Evolutionary conservation across 2,797 vertebrate genomes (phyloP), one percentile per base, ranked within the genome.

Genomic region (Enoplosus armatus): DNA sequence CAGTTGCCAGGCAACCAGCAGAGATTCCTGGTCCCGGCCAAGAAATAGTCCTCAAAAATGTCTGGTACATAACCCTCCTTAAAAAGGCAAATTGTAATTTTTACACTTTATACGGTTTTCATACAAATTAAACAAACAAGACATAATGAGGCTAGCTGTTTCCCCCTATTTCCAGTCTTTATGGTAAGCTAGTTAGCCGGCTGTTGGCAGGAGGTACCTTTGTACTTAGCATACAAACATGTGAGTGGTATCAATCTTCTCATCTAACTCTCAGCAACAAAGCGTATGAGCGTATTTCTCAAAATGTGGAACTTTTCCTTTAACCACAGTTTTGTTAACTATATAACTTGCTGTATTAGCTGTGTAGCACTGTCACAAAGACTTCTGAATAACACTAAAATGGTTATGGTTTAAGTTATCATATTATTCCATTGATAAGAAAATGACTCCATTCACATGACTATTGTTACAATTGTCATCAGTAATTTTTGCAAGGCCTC

Each of bases 1-100:
- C 47, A 51, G 80, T 82, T 73, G 20, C 80, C 45, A 59, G 37
- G 69, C 58, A 82, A 82, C 80, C 41, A 5, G 7, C 20, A 1
- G 50, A 50, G n/a, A 80, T 37, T 60, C 37, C 6, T 1, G 20
- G 10, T 1, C n/a, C 33, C n/a, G 2, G 8, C 16, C 11, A 55
- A n/a, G 27, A 45, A 53, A 35, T 10, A 26, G 16, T 29, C 29
- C 39, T 3, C 41, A 5, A 47, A 54, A 37, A 50, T 37, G 14
- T 37, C 24, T 1, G 0, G 0, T 14, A 10, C 12, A 29, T 45
- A 43, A 50, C 31, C 6, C 2, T 24, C n/a, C 8, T 33, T n/a
- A 27, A 35, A 1, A 39, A 1, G 7, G 35, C 11, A 15, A 31
- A 18, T 9, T 61, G 16, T 50, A 1, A 56, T 24, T 62, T 48